Percentiles rank a stretch among this genome's conserved stretches.
phyloP scores from a whole-genome alignment of 2,888 invertebrate genomes.

The Danaus chrysippus region DNA sequence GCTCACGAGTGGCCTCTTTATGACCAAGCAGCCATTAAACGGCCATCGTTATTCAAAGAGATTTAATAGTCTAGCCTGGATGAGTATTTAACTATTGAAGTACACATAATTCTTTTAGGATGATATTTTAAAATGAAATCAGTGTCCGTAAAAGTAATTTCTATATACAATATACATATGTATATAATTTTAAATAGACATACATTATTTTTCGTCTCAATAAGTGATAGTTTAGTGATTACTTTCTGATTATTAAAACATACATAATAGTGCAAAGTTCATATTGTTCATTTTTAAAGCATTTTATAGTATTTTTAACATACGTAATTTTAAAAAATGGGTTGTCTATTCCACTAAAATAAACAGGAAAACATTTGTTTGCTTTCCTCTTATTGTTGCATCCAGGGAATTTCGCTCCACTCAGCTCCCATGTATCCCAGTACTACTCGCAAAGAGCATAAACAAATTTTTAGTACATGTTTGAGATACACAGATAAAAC shows the following conservation, averaged over 20 bases:
- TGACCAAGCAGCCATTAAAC: constrained; percentile 23
- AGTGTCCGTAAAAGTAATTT: no score
- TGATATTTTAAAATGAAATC: no score
- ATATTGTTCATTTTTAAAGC: no score
- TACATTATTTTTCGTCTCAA: no score
- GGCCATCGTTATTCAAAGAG: constrained; percentile 23
- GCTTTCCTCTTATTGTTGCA: constrained; percentile 25
- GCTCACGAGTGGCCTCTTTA: constrained; percentile 21
- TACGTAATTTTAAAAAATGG: constrained; percentile 19
- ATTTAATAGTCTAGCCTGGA: constrained; percentile 18
- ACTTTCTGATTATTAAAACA: no score
- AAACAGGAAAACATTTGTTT: constrained; percentile 33
- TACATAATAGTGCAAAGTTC: no score
- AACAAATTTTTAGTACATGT: constrained; percentile 9
- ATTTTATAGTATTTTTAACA: no score
- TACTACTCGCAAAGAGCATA: constrained; percentile 2
- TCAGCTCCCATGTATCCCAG: constrained; percentile 2
- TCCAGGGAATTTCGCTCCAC: constrained; percentile 13
- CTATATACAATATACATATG: no score
- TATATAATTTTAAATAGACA: no score
- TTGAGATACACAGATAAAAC: constrained; percentile 8
- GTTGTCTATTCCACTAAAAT: constrained; percentile 23
- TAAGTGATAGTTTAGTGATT: no score
- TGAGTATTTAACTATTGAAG: constrained; percentile 3
- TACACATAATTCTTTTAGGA: no score